These are phyloP conservation scores for Oreochromis tanganicae DNA, from an alignment of 2,113 vertebrate genomes.

Conservation along the genomic window DNA sequence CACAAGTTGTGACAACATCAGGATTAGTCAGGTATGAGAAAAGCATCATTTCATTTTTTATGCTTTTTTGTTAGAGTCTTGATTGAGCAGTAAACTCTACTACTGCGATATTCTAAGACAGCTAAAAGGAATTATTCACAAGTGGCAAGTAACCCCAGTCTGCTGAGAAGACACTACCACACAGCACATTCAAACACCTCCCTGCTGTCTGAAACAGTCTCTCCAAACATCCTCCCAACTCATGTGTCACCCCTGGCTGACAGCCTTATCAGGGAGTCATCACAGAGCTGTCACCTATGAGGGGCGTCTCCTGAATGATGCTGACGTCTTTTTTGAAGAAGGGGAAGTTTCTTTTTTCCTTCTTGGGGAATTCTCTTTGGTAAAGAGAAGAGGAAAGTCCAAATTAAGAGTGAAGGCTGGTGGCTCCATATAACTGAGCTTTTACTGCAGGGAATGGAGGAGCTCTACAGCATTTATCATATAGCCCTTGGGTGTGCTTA, in stretches of 20 bases:
- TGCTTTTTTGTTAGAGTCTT: background rate
- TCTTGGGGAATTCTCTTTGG: background rate
- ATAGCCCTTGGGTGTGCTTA: background rate
- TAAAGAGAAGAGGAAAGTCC: background rate
- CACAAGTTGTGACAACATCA: background rate
- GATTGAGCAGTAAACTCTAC: background rate
- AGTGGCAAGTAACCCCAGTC: background rate
- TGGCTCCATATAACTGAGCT: background rate
- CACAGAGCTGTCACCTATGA: constrained; percentile 18
- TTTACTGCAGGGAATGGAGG: background rate
- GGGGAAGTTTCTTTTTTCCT: background rate
- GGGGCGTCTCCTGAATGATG: background rate
- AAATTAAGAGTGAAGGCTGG: constrained; percentile 37
- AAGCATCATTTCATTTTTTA: fast-evolving
- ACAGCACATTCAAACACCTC: background rate
- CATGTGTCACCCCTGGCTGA: constrained; percentile 9
- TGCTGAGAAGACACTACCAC: background rate
- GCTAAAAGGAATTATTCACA: background rate
- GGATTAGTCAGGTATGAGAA: background rate
- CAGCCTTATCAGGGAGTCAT: constrained; percentile 35
- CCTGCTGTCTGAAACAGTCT: background rate
- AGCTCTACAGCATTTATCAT: background rate
- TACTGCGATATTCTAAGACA: background rate
- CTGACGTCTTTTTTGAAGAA: constrained; percentile 4
- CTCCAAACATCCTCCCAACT: background rate